Percentiles rank a stretch among this genome's conserved stretches.
phyloP scores from a whole-genome alignment of 2,113 vertebrate species.

The Oryzias melastigma region DNA sequence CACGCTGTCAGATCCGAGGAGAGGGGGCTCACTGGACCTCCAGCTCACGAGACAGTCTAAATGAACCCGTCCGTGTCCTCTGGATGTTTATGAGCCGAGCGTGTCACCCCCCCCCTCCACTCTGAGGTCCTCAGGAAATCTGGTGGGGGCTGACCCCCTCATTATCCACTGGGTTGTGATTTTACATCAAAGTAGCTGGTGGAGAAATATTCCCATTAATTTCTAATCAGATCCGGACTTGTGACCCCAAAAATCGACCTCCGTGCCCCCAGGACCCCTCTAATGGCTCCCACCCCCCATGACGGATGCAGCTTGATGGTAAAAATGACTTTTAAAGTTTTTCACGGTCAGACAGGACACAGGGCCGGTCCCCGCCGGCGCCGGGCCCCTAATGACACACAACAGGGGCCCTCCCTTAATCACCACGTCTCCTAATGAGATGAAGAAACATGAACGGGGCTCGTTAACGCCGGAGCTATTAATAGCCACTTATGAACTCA shows the following conservation, averaged over 20 bases:
- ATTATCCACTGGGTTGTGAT: constrained; percentile 29
- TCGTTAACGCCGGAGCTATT: constrained; percentile 62
- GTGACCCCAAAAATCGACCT: constrained; percentile 22
- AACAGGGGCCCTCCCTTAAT: constrained; percentile 68
- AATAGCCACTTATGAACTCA: constrained; percentile 61
- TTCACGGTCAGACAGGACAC: not conserved
- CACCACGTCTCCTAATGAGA: constrained; percentile 69
- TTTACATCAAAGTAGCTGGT: constrained; percentile 25
- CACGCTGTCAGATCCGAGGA: constrained; percentile 60
- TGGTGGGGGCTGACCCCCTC: constrained; percentile 33
- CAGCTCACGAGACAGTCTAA: constrained; percentile 43
- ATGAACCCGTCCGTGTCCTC: constrained; percentile 59
- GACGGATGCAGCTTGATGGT: constrained; percentile 10
- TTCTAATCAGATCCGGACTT: constrained; percentile 44
- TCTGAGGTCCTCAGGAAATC: constrained; percentile 39
- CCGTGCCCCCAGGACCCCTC: not conserved
- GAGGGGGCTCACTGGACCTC: constrained; percentile 28
- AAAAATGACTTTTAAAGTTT: not conserved
- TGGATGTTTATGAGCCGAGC: constrained; percentile 62
- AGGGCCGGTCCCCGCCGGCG: constrained; percentile 27
- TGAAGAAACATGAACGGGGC: constrained; percentile 64
- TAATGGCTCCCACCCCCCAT: constrained; percentile 25
- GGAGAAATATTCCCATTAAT: constrained; percentile 43
- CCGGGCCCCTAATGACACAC: constrained; percentile 65
- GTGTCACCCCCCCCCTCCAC: constrained; percentile 57